A percentile compares a stretch with the other conserved stretches of the same genome.
phyloP scores from a whole-genome alignment of 2,113 vertebrate species.

The Pleuronectes platessa region DNA sequence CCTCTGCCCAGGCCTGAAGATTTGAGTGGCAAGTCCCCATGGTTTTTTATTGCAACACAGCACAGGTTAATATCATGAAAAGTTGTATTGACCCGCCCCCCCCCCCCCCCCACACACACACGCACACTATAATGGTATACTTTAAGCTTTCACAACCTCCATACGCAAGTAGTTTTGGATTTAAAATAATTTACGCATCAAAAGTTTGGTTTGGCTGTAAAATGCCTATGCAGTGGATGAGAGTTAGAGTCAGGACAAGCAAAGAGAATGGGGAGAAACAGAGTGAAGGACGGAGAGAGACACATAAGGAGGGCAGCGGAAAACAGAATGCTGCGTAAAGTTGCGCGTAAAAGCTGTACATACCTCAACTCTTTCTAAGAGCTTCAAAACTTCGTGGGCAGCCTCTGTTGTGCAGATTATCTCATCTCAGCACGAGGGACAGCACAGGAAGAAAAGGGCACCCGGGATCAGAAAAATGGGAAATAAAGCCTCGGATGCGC shows the following conservation, averaged over 20 bases:
- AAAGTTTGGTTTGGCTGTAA: neutral
- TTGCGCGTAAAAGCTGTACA: constrained; percentile 65
- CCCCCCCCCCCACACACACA: too few relatives aligned
- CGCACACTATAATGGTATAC: too few relatives aligned
- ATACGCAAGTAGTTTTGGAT: neutral
- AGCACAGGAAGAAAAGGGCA: constrained; percentile 21
- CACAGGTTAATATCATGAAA: neutral
- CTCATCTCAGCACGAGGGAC: constrained; percentile 60
- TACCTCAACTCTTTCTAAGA: constrained; percentile 65
- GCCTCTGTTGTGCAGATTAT: constrained; percentile 47
- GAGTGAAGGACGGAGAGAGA: neutral
- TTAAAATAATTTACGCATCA: neutral
- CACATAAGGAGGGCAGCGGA: neutral
- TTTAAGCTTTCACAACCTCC: neutral
- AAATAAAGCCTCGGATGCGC: constrained; percentile 65
- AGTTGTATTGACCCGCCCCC: neutral
- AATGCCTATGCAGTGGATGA: neutral
- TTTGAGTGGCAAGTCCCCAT: constrained; percentile 7
- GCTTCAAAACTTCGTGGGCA: constrained; percentile 45
- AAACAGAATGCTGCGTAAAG: neutral
- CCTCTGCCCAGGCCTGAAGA: too few relatives aligned
- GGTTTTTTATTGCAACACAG: neutral
- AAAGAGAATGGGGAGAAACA: neutral
- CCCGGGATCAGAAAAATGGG: constrained; percentile 15
- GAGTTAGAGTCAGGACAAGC: neutral